phyloP scores from a whole-genome alignment of 2,113 vertebrate species.

The Seriola dumerili region DNA sequence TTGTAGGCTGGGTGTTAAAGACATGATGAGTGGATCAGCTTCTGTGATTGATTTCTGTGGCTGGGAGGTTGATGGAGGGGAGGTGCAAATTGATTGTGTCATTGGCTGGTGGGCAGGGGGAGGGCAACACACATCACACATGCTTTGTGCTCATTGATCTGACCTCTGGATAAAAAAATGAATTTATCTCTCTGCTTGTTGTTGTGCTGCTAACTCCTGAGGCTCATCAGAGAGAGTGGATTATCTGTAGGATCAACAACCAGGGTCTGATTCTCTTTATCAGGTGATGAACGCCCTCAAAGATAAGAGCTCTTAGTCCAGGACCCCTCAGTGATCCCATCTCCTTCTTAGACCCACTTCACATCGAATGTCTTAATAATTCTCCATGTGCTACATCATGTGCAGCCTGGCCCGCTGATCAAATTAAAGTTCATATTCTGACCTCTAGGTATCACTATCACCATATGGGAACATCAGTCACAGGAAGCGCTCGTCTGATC shows the following conservation, averaged over 20 bases:
- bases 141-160: constrained; percentile 51
- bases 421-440: background rate
- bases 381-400: background rate
- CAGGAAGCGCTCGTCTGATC: background rate
- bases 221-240: constrained; percentile 37
- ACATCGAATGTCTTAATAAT: background rate
- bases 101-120: constrained; percentile 5
- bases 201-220: constrained; percentile 26
- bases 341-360: background rate
- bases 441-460: background rate
- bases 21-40: background rate
- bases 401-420: background rate
- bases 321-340: background rate
- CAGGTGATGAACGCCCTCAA: constrained; percentile 24
- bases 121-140: constrained; percentile 10
- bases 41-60: constrained; percentile 43
- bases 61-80: constrained; percentile 2
- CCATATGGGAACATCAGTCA: background rate
- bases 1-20: constrained; percentile 13
- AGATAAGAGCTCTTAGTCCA: constrained; percentile 16
- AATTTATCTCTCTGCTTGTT: constrained; percentile 30
- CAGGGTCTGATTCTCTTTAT: constrained; percentile 30
- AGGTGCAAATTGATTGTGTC: constrained; percentile 28
- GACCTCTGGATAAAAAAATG: constrained; percentile 38
- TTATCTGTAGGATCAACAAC: constrained; percentile 20